phyloP scores from a whole-genome alignment of 2,797 vertebrate genomes.

The Mallotus villosus region DNA sequence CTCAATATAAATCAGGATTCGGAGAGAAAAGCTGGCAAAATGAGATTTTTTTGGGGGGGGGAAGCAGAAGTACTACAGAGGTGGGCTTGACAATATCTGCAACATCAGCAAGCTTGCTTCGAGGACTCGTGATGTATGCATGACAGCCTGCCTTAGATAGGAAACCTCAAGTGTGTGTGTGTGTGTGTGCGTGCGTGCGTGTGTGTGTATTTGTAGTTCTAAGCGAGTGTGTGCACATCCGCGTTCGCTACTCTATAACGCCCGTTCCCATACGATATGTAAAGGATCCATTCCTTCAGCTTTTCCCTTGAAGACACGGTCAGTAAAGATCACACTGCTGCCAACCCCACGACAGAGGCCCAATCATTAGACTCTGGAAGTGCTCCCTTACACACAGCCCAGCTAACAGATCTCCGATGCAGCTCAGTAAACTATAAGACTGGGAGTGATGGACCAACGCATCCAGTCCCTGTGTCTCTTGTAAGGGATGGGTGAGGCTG shows the following conservation, averaged over 20 bases:
- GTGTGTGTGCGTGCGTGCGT: not conserved
- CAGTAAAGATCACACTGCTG: too few relatives aligned
- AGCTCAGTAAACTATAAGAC: not conserved
- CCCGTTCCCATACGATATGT: too few relatives aligned
- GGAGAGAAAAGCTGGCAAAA: too few relatives aligned
- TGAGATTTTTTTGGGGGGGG: too few relatives aligned
- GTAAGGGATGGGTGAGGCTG: not conserved
- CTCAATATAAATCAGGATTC: too few relatives aligned
- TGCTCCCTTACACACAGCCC: not conserved
- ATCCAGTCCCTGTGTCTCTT: not conserved
- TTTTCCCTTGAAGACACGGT: too few relatives aligned
- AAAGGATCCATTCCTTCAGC: not conserved
- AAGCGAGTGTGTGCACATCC: not conserved
- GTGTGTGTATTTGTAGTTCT: not conserved
- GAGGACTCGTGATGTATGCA: not conserved
- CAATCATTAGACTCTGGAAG: too few relatives aligned
- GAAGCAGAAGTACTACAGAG: not conserved
- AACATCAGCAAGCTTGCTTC: not conserved
- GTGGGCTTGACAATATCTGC: conserved; percentile 6
- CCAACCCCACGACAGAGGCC: too few relatives aligned
- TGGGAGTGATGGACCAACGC: too few relatives aligned
- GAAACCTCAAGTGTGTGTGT: not conserved
- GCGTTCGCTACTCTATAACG: not conserved
- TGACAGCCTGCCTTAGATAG: not conserved
- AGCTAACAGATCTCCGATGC: not conserved